phyloP scores from a whole-genome alignment of 2,797 vertebrate genomes.

The Melanotaenia trifasciata region DNA sequence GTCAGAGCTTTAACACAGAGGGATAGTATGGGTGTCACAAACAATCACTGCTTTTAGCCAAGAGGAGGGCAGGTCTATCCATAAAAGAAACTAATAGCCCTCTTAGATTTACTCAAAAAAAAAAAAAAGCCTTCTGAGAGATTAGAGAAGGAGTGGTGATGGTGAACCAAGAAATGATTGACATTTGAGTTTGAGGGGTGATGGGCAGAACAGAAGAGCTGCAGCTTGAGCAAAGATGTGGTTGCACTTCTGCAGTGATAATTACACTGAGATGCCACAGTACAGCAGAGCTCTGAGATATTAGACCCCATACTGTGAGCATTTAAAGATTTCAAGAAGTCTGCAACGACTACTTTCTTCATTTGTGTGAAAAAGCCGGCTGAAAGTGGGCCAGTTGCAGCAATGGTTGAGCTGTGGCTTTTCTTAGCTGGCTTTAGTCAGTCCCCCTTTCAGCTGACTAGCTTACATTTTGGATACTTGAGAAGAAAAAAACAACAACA shows the following conservation, averaged over 20 bases:
- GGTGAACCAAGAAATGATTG: conserved; percentile 25
- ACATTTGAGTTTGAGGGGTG: conserved; percentile 12
- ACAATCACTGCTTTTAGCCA: conserved; percentile 24
- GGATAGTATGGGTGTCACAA: conserved; percentile 4
- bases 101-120: conserved; percentile 27
- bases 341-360: conserved; percentile 25
- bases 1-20: conserved; percentile 5
- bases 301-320: conserved; percentile 37
- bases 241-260: conserved; percentile 2
- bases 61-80: conserved; percentile 17
- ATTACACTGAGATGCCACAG: conserved; percentile 39
- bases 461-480: conserved; percentile 64
- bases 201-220: conserved; percentile 2
- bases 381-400: conserved; percentile 69
- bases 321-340: conserved; percentile 27
- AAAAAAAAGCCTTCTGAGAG: conserved; percentile 7
- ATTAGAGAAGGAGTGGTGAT: background rate
- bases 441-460: conserved; percentile 61
- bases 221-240: conserved; percentile 17
- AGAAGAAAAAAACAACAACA: conserved; percentile 6
- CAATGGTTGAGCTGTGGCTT: conserved; percentile 53
- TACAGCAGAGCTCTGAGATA: conserved; percentile 36
- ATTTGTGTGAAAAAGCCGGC: conserved; percentile 37
- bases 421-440: conserved; percentile 69
- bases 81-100: conserved; percentile 41